These are phyloP conservation scores for Mormyrops boulengeri DNA, from an alignment of 2,797 vertebrate species.

Conservation along the genomic window DNA sequence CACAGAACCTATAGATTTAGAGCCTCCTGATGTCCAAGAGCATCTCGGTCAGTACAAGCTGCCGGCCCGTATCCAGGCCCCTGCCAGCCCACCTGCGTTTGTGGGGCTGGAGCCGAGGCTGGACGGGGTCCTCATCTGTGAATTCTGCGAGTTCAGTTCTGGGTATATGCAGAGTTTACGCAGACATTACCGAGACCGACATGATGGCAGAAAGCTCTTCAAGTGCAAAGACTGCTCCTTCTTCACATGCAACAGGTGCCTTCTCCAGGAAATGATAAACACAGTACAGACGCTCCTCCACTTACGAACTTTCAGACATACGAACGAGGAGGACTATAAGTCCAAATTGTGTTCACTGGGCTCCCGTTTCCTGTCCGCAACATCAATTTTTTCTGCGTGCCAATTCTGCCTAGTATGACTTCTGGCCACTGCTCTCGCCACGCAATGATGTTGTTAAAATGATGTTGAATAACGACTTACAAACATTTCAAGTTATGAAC, in stretches of 20 bases:
- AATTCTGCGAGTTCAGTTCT: conserved; percentile 98
- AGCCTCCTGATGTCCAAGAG: conserved; percentile 87
- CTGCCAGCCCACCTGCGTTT: conserved; percentile 60
- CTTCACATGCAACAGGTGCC: conserved; percentile 93
- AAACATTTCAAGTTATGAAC: not conserved
- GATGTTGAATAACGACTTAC: not conserved
- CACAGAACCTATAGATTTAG: conserved; percentile 80
- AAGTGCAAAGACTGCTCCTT: conserved; percentile 98
- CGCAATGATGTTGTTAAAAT: not conserved
- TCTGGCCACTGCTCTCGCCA: not conserved
- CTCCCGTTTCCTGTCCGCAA: too few species aligned
- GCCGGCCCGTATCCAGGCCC: conserved; percentile 76
- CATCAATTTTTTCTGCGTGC: not conserved
- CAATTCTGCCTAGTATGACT: not conserved
- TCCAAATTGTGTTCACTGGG: too few species aligned
- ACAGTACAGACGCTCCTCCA: not conserved
- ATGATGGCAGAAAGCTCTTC: conserved; percentile 96
- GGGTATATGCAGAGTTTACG: conserved; percentile 98
- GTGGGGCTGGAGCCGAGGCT: conserved; percentile 42
- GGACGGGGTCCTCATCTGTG: conserved; percentile 81
- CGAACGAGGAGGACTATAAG: not conserved
- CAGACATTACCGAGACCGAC: conserved; percentile 93
- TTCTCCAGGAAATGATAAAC: conserved; percentile 43
- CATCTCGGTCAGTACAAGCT: conserved; percentile 91
- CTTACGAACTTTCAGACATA: not conserved